Evolutionary conservation across 2,113 vertebrate genomes (phyloP), one percentile per base, ranked within the genome.

Genomic region (Embiotoca jacksoni): DNA sequence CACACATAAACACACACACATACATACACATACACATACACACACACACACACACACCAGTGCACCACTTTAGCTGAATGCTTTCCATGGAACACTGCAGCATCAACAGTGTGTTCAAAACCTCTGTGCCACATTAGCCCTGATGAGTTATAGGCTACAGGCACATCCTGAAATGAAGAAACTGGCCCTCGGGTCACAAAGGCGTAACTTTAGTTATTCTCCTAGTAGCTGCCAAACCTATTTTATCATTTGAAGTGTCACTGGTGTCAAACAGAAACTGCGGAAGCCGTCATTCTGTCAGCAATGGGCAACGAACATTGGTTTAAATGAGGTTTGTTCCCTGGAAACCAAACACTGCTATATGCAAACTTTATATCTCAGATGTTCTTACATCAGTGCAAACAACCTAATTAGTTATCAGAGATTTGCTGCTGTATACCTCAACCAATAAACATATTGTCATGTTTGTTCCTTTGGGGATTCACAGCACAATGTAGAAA

Each of bases 161-260:
- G n/a, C 0, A 6, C 57, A 68, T 74, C 53, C 59, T 13, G 46
- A 72, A 72, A 68, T 30, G 6, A 66, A 63, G 47, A 81, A 75
- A 67, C 47, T 46, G 55, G 53, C 59, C 11, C 14, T 59, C 4
- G 4, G 55, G 75, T 82, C 72, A 78, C 14, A 7, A 60, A 80
- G 62, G 46, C 2, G 37, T 9, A 37, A n/a, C 53, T 75, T 16
- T 52, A 30, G 57, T 88, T 81, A 80, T 84, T 86, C 71, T 79
- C 30, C 44, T 36, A 16, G 59, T 6, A 11, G 39, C 65, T 68
- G 63, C 31, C 55, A 72, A 79, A 80, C 55, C 56, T 46, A 36
- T 54, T 53, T 54, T 9, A 52, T 74, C 30, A 72, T 80, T 69
- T 69, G 16, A 72, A 46, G 35, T 36, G 54, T 57, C 36, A 55